Evolutionary conservation across 2,888 invertebrate genomes (phyloP).

Genomic region (Acrobasis suavella): DNA sequence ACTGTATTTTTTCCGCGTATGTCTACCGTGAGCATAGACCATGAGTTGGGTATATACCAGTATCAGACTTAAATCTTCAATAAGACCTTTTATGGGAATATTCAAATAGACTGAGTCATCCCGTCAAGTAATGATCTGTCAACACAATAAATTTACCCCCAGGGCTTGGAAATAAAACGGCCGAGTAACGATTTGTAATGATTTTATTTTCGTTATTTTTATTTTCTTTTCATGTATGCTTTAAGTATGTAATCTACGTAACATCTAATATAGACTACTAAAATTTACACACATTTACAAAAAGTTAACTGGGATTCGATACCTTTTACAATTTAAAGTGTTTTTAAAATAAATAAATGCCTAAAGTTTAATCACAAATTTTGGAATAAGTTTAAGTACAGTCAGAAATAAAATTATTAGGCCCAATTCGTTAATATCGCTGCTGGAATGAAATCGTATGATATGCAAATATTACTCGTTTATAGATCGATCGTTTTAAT

Average conservation of each 20-base stretch:
- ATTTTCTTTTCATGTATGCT: constrained; percentile 60
- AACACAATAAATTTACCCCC: too few species aligned
- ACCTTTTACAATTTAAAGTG: constrained; percentile 34
- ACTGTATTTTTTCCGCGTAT: too few species aligned
- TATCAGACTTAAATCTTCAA: too few species aligned
- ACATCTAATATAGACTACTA: constrained; percentile 77
- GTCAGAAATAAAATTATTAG: constrained; percentile 26
- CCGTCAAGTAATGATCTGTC: too few species aligned
- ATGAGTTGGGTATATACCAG: too few species aligned
- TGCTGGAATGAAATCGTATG: constrained; percentile 9
- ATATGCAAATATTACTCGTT: constrained; percentile 33
- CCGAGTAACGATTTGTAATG: constrained; percentile 62
- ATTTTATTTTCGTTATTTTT: constrained; percentile 59
- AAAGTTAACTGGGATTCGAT: constrained; percentile 65
- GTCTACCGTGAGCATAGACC: too few species aligned
- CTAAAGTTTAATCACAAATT: constrained; percentile 23
- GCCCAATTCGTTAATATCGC: constrained; percentile 26
- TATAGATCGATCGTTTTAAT: constrained; percentile 26
- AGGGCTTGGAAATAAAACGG: constrained; percentile 39
- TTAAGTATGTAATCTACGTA: constrained; percentile 76
- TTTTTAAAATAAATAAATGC: constrained; percentile 37
- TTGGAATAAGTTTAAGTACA: constrained; percentile 18
- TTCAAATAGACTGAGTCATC: too few species aligned
- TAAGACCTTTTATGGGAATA: too few species aligned
- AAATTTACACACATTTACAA: constrained; percentile 79